A percentile compares a stretch with the other conserved stretches of the same genome.
Evolutionary conservation across 2,113 vertebrate species (phyloP).

Genomic region (Monopterus albus): DNA sequence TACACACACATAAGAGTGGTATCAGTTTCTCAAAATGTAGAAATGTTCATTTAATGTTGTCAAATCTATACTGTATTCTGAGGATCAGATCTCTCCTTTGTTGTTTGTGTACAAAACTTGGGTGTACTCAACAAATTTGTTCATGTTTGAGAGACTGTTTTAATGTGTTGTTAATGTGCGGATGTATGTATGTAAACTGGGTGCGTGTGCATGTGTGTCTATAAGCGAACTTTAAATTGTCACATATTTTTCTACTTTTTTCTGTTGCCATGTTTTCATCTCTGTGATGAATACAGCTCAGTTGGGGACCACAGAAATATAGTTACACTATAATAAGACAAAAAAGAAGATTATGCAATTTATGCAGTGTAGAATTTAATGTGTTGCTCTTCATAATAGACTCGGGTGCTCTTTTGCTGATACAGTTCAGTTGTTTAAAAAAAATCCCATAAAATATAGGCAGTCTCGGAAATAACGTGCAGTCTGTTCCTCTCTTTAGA

Average conservation of each 20-base stretch:
- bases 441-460: constrained; percentile 14
- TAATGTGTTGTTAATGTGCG: background rate
- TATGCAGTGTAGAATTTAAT: constrained; percentile 62
- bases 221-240: constrained; percentile 48
- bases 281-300: constrained; percentile 60
- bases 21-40: background rate
- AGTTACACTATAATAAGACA: constrained; percentile 47
- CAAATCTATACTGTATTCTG: constrained; percentile 8
- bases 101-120: background rate
- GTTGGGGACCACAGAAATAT: constrained; percentile 58
- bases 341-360: constrained; percentile 31
- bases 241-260: constrained; percentile 71
- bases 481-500: constrained; percentile 26
- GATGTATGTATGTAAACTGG: background rate
- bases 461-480: constrained; percentile 11
- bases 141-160: constrained; percentile 13
- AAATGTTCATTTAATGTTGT: constrained; percentile 1
- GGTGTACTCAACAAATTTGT: constrained; percentile 17
- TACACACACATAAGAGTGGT: background rate
- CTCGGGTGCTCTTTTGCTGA: constrained; percentile 65
- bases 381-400: constrained; percentile 49
- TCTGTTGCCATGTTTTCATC: constrained; percentile 63
- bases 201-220: constrained; percentile 13
- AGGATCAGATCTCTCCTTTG: constrained; percentile 21
- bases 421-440: constrained; percentile 25